Base-by-base conservation (phyloP, 1,140 invertebrate species). In the Brachionus sp. region DNA sequence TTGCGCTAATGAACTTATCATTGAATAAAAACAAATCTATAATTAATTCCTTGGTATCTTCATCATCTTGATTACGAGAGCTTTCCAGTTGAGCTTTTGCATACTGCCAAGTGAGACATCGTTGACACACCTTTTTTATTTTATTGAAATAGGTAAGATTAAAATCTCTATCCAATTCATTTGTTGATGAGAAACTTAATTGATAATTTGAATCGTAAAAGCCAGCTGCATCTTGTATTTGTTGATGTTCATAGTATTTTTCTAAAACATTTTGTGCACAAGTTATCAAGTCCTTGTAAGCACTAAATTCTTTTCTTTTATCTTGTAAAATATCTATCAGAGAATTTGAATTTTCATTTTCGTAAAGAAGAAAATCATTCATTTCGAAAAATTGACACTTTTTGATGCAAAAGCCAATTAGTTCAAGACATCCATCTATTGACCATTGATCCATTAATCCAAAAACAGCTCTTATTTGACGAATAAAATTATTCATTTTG, bases 351-450 rank as follows among this genome's bases (percentile, higher is more conserved):
- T 73, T 16, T 16, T 73, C 19, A 23, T 35, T 16, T 42, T 37
- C 68, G 5, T 9, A 16, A 12, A 12, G 10, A 16, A 19, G 9
- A 13, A 70, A 70, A 39, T 70, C 66, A 13, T 19, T 12, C 29
- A 35, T 7, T n/a, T 68, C 25, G 19, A 77, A 42, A 44, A 77
- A 53, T 29, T 62, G 19, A 42, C 16, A 80, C 35, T 83, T 84
- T 53, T 84, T 83, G 13, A 84, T 37, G 84, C 86, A 87, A 80
- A 85, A 82, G 19, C 86, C 77, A 16, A 88, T 84, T 46, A 88
- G 70, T 68, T 86, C 86, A 42, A 87, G 83, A 62, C 85, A 85
- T 19, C 85, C 85, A 23, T 87, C 86, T 33, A 88, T 82, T 4
- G 85, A 85, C 50, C 88, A 84, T 29, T 83, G 66, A 57, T 85